Percentiles rank a stretch among this genome's conserved stretches.
These are phyloP conservation scores for Bos javanicus DNA, from an alignment of 2,113 vertebrate species.

Conservation along the genomic window DNA sequence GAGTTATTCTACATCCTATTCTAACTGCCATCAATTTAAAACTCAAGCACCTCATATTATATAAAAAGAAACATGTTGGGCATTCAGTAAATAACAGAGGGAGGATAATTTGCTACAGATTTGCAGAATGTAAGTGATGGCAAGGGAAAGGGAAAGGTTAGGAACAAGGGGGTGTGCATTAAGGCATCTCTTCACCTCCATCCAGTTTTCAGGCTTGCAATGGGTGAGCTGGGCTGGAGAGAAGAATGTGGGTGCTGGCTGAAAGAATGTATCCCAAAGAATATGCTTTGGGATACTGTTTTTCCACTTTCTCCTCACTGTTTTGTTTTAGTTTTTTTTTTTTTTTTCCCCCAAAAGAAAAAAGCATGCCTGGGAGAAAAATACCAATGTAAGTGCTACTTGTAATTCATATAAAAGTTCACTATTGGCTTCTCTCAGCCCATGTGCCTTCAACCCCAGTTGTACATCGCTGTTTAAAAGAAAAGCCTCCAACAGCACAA, in stretches of 20 bases:
- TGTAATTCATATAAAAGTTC: conserved; percentile 12
- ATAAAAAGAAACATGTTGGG: not conserved
- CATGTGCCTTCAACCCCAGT: not conserved
- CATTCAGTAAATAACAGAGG: not conserved
- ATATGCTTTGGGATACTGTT: not conserved
- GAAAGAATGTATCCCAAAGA: not conserved
- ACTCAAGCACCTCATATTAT: not conserved
- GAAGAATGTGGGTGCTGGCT: not conserved
- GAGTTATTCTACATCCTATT: not conserved
- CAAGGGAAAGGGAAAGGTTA: not conserved
- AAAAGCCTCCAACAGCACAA: not conserved
- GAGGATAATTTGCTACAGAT: not conserved
- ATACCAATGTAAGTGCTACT: conserved; percentile 4
- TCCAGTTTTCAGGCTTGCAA: not conserved
- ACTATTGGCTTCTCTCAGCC: not conserved
- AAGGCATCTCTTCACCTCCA: not conserved
- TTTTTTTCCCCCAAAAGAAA: not conserved
- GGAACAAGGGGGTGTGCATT: not conserved
- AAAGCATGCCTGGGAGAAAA: not conserved
- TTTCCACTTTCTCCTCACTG: not conserved
- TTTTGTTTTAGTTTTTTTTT: not conserved
- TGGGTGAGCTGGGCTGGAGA: not conserved
- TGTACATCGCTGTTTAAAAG: not conserved
- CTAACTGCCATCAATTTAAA: not conserved
- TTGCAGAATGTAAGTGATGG: not conserved